Conservation (phyloP, 2,888 invertebrate genomes). For the Drosophila longiperda region DNA sequence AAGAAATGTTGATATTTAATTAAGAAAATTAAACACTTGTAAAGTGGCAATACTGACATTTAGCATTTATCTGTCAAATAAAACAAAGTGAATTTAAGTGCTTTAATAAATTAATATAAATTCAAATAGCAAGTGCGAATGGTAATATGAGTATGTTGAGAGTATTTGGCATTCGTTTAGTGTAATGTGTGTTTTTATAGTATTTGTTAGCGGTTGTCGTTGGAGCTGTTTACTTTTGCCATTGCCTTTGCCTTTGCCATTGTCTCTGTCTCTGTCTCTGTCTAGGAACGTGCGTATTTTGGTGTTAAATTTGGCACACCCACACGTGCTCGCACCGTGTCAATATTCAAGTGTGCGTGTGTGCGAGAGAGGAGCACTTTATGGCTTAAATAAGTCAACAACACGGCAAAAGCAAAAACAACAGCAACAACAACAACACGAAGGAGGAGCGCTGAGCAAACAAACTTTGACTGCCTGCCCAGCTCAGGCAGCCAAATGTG, state of each 20-base stretch:
- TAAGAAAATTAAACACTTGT: neutral
- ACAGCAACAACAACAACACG: slow-evolving; percentile 20
- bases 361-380: slow-evolving; percentile 71
- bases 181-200: slow-evolving; percentile 12
- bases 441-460: slow-evolving; percentile 43
- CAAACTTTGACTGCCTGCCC: slow-evolving; percentile 51
- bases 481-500: slow-evolving; percentile 23
- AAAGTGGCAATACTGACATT: too few species aligned
- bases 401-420: slow-evolving; percentile 54
- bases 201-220: slow-evolving; percentile 45
- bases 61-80: neutral
- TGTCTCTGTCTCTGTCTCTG: slow-evolving; percentile 37
- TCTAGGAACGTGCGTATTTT: slow-evolving; percentile 68
- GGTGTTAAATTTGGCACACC: slow-evolving; percentile 81
- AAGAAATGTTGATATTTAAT: neutral
- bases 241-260: slow-evolving; percentile 32
- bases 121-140: neutral
- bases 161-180: slow-evolving; percentile 35
- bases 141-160: neutral
- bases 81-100: neutral
- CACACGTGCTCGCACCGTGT: slow-evolving; percentile 64
- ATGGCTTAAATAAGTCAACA: slow-evolving; percentile 81
- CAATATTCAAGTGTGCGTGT: slow-evolving; percentile 60
- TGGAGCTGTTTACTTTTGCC: slow-evolving; percentile 44
- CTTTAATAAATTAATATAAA: neutral